Conservation (phyloP, 2,888 invertebrate genomes). For the Ischnus inquisitorius region DNA sequence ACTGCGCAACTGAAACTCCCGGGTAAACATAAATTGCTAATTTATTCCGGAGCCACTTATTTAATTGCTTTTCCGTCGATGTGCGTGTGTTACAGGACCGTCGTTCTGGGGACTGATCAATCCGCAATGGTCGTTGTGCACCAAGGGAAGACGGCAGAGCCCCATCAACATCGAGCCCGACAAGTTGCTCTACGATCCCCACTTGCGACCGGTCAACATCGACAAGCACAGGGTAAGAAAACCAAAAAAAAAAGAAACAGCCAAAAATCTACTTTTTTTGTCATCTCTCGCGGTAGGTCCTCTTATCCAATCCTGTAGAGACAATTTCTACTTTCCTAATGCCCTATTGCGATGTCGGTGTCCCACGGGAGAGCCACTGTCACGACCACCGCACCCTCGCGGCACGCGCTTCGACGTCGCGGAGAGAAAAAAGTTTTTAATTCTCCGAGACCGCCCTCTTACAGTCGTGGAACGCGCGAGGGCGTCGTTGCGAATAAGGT, state of each 20-base stretch:
- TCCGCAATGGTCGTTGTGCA: slow-evolving; percentile 99
- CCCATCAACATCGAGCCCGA: slow-evolving; percentile 99
- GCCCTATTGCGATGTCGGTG: slow-evolving; percentile 20
- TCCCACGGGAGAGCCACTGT: slow-evolving; percentile 55
- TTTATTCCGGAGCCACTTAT: background rate
- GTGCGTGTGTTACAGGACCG: slow-evolving; percentile 92
- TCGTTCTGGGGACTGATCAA: slow-evolving; percentile 99
- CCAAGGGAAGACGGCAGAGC: slow-evolving; percentile 97
- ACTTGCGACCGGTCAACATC: slow-evolving; percentile 95
- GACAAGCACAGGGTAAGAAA: slow-evolving; percentile 96
- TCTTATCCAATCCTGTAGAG: slow-evolving; percentile 26
- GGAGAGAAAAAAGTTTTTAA: slow-evolving; percentile 47
- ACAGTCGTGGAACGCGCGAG: slow-evolving; percentile 13
- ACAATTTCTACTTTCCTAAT: slow-evolving; percentile 31
- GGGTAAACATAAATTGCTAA: slow-evolving; percentile 18
- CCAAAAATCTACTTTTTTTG: slow-evolving; percentile 8
- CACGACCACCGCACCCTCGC: slow-evolving; percentile 41
- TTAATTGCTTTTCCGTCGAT: background rate
- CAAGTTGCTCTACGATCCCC: slow-evolving; percentile 97
- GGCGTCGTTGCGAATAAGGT: slow-evolving; percentile 41
- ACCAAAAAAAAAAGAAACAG: slow-evolving; percentile 71
- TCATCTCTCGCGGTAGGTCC: slow-evolving; percentile 23
- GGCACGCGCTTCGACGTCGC: slow-evolving; percentile 34
- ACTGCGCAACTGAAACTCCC: slow-evolving; percentile 14
- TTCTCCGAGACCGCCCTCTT: slow-evolving; percentile 38